Evolutionary conservation across 2,888 invertebrate species (phyloP), one percentile per base, ranked within the genome.

Genomic region (Lasioglossum vierecki): DNA sequence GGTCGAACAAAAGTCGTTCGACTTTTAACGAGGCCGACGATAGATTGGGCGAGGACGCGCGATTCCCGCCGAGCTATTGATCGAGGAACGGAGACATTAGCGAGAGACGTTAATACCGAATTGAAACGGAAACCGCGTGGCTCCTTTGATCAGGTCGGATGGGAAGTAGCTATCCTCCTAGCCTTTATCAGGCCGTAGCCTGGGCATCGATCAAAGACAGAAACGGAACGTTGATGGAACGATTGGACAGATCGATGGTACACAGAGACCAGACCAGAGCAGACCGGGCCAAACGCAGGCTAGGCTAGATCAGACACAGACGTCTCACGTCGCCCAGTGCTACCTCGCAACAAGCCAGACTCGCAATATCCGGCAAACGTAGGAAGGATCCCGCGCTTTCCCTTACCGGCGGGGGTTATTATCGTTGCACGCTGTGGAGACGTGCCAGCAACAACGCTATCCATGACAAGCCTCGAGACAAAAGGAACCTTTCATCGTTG

Each of bases 311-410:
- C 68, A 39, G 41, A 73, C 39, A 44, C 41, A 79, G 76, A 82
- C 82, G 79, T 44, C 76, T 63, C 60, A 35, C 78, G 82, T 77
- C 80, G 79, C 15, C 73, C 70, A n/a, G 66, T 76, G 35, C 79
- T 41, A 30, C 66, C 63, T 71, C 80, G 79, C 84, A 83, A 83
- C 85, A 84, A 88, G 86, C 70, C 90, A 80, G 86, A 89, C 76
- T 87, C 85, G 89, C 90, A 89, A 89, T 89, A 89, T 89, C 90
- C 89, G 89, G 90, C 76, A 73, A 88, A 86, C 81, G 71, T 85
- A 83, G 83, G 82, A 84, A 83, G 84, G 83, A 85, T 84, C 86
- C 75, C 80, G 89, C 73, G 81, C 84, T 85, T 89, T 88, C 91
- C 84, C 87, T 89, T 89, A 88, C 86, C 84, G 76, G 80, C 57